Evolutionary conservation across 1,140 invertebrate species (phyloP).

Genomic region (Schlechtendalia chinensis): DNA sequence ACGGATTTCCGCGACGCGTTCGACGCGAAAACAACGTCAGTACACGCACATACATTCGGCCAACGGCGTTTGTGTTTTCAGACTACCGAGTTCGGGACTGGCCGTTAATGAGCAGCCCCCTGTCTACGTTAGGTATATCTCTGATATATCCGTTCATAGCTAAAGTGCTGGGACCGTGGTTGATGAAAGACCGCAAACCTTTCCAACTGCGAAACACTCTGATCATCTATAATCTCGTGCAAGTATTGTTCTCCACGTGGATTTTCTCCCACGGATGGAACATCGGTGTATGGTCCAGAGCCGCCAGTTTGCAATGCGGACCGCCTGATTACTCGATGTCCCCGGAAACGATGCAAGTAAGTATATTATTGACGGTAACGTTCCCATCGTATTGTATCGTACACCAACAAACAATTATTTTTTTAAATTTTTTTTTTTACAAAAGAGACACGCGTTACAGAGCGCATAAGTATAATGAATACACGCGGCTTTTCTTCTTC

Average conservation of each 20-base stretch:
- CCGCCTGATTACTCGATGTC: constrained; percentile 81
- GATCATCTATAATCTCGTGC: constrained; percentile 80
- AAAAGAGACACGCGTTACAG: no score
- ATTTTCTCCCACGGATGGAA: constrained; percentile 76
- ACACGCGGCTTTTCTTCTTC: no score
- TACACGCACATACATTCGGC: no score
- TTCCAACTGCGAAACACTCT: constrained; percentile 75
- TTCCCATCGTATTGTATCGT: no score
- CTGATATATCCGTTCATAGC: constrained; percentile 74
- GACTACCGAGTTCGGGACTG: constrained; percentile 80
- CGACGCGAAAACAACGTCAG: no score
- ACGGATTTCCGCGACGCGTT: no score
- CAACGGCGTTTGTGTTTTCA: constrained; percentile 59
- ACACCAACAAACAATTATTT: no score
- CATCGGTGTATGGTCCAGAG: constrained; percentile 69
- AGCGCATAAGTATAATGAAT: no score
- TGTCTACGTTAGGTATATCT: constrained; percentile 76
- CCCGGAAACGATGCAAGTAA: constrained; percentile 72
- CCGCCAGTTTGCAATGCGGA: constrained; percentile 84
- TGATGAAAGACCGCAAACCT: constrained; percentile 84
- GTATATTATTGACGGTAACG: no score
- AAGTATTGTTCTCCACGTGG: constrained; percentile 81
- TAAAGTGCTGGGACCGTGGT: constrained; percentile 73
- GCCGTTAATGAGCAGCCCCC: constrained; percentile 79
- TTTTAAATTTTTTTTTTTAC: no score